A percentile compares a stretch with the other conserved stretches of the same genome.
Conservation (phyloP, 1,140 invertebrate genomes). For the Battus philenor region DNA sequence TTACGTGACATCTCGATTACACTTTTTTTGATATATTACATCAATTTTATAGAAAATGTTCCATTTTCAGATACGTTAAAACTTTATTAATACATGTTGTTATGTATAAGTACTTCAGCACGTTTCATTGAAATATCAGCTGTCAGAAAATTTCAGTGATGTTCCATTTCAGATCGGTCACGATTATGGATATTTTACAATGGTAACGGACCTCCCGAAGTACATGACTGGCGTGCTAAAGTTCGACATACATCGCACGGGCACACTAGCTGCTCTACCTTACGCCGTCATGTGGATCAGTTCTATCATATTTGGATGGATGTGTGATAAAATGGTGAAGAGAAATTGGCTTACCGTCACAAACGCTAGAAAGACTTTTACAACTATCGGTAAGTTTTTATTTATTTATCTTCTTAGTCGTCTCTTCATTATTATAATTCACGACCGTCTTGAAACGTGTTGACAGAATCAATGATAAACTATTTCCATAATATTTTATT, state of each 20-base stretch:
- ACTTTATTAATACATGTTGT: too few species aligned
- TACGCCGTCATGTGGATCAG: conserved; percentile 81
- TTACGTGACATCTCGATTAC: too few species aligned
- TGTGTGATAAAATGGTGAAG: conserved; percentile 78
- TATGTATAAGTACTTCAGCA: too few species aligned
- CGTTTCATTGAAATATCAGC: too few species aligned
- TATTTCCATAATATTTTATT: too few species aligned
- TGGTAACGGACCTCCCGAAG: conserved; percentile 90
- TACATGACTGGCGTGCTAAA: conserved; percentile 89
- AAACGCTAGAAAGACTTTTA: conserved; percentile 79
- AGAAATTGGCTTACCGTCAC: conserved; percentile 74
- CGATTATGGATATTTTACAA: conserved; percentile 91
- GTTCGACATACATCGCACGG: conserved; percentile 84
- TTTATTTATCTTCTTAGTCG: neutral
- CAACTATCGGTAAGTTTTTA: conserved; percentile 75
- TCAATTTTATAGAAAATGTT: too few species aligned
- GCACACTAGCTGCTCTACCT: conserved; percentile 77
- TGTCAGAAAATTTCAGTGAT: too few species aligned
- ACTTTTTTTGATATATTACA: too few species aligned
- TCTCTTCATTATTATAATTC: neutral
- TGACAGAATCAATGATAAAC: too few species aligned
- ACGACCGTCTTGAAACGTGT: too few species aligned
- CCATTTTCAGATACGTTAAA: too few species aligned
- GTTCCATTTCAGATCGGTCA: conserved; percentile 81
- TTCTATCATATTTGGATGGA: conserved; percentile 75